Base-by-base conservation (phyloP, 2,888 invertebrate genomes). In the Platycheirus albimanus region DNA sequence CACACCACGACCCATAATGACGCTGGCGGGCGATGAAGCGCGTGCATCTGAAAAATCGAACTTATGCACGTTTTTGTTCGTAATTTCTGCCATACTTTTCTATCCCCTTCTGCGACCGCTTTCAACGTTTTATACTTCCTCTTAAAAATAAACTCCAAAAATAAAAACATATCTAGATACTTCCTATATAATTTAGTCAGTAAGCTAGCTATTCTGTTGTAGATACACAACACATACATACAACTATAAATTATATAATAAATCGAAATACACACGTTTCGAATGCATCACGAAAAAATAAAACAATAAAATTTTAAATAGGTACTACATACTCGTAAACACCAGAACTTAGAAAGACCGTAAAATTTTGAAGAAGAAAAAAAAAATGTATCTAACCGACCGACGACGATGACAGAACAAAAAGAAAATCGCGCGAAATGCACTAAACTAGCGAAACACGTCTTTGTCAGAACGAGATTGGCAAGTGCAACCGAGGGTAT, bases 181-280 rank as follows among this genome's bases (percentile, higher is more conserved):
- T 83, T 83, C 83, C 83, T 83, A 81, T 76, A 47, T 83, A n/a
- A n/a, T n/a, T n/a, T n/a, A n/a, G n/a, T n/a, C n/a, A n/a, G n/a
- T n/a, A n/a, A 56, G 7, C 13, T n/a, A 61, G 17, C 7, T 15
- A 33, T 3, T 36, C 36, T 6, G n/a, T 36, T 20, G n/a, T 36
- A 28, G 49, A 45, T 64, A 43, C 28, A 56, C 63, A 61, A n/a
- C 8, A 17, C 11, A 45, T 10, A 19, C 15, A 28, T 13, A 19
- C 8, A 30, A 10, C 30, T 52, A 58, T 52, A 28, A 52, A 52
- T 64, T 64, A 74, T 74, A 78, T 69, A 78, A 78, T 41, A 52
- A 83, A 78, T 78, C 56, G 67, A 83, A 83, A 83, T 83, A 51
- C 78, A 77, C 83, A 83, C 83, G 83, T 83, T 71, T 69, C 64